These are phyloP conservation scores for Australoheros scitulus DNA, from an alignment of 2,113 vertebrate genomes.

Conservation along the genomic window DNA sequence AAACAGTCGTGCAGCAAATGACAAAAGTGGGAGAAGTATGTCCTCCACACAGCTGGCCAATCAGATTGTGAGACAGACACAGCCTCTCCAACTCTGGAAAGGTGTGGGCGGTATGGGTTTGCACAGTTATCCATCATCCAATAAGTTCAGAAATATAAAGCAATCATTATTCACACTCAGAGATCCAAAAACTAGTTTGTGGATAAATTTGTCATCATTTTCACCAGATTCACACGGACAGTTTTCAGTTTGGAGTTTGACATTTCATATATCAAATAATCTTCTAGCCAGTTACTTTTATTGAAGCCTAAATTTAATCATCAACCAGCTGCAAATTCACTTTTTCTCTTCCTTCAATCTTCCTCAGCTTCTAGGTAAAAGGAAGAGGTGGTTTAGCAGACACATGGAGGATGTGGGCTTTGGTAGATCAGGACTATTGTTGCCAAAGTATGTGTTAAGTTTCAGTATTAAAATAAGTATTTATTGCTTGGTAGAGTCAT, in stretches of 20 bases:
- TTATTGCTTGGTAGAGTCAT: background rate
- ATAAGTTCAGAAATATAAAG: background rate
- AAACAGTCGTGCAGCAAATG: background rate
- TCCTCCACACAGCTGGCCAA: background rate
- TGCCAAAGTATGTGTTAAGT: background rate
- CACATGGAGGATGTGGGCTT: background rate
- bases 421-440: background rate
- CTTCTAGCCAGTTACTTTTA: background rate
- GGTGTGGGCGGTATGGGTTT: background rate
- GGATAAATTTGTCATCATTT: conserved; percentile 5
- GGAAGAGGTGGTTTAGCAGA: too few species aligned
- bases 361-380: background rate
- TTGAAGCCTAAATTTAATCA: background rate
- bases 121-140: background rate
- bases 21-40: background rate
- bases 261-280: conserved; percentile 2
- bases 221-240: background rate
- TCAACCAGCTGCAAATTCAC: background rate
- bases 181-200: background rate
- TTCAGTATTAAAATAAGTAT: background rate
- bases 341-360: background rate
- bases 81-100: background rate
- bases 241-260: background rate
- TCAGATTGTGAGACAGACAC: background rate
- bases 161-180: background rate